phyloP scores from a whole-genome alignment of 2,113 vertebrate genomes.

The Polypterus bichir region DNA sequence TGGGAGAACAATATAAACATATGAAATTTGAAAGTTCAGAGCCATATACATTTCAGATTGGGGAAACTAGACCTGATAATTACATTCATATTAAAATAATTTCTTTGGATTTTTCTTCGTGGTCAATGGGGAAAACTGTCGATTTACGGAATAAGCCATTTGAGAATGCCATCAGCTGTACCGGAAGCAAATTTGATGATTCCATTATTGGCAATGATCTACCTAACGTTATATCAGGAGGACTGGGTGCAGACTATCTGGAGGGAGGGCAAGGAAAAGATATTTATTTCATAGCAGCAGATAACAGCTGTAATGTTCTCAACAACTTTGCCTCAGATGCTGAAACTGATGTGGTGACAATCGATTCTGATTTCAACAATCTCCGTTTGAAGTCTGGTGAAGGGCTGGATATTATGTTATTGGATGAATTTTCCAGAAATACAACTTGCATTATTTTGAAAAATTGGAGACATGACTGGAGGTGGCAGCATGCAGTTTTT shows the following conservation, averaged over 20 bases:
- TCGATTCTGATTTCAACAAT: background rate
- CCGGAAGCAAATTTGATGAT: slow-evolving; percentile 1
- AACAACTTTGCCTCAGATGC: slow-evolving; percentile 6
- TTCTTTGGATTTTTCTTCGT: slow-evolving; percentile 2
- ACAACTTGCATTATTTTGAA: slow-evolving; percentile 4
- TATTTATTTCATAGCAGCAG: slow-evolving; percentile 5
- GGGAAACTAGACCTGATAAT: background rate
- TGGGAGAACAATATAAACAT: slow-evolving; percentile 5
- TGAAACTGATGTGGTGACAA: slow-evolving; percentile 3
- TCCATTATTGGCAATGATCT: slow-evolving; percentile 1
- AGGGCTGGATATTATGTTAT: background rate
- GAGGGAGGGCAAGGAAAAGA: slow-evolving; percentile 5
- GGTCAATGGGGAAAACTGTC: background rate
- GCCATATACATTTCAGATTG: background rate
- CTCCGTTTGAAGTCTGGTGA: background rate
- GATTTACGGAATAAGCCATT: background rate
- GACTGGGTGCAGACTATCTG: slow-evolving; percentile 1
- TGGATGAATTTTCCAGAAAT: background rate
- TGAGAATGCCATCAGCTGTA: slow-evolving; percentile 1
- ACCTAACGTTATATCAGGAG: slow-evolving; percentile 3
- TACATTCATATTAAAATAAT: background rate
- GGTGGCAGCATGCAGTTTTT: background rate
- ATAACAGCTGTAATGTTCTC: slow-evolving; percentile 4
- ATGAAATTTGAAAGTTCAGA: slow-evolving; percentile 11
- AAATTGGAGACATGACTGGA: slow-evolving; percentile 1